Evolutionary conservation across 2,113 vertebrate genomes (phyloP).

Genomic region (Saccopteryx leptura): DNA sequence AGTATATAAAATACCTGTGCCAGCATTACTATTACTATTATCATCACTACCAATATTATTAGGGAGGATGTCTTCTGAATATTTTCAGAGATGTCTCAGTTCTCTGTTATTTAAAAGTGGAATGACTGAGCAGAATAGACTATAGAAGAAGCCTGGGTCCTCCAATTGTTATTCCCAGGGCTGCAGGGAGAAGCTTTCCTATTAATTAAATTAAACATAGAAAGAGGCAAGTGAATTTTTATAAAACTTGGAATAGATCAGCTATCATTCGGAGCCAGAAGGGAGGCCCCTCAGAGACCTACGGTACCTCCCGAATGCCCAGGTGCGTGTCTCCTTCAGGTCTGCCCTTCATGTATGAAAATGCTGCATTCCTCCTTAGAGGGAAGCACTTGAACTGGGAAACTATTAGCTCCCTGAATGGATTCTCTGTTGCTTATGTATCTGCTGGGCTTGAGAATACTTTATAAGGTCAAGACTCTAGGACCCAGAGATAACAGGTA

Average conservation of each 20-base stretch:
- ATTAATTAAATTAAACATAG: not conserved
- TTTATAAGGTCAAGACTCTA: not conserved
- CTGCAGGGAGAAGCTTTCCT: not conserved
- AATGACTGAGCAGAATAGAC: not conserved
- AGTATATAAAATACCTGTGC: not conserved
- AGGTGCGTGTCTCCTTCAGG: not conserved
- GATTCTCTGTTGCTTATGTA: not conserved
- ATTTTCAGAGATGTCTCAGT: not conserved
- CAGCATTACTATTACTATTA: not conserved
- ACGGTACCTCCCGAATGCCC: not conserved
- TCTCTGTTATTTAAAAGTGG: constrained; percentile 38
- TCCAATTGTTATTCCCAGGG: not conserved
- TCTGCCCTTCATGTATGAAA: not conserved
- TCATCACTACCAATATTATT: not conserved
- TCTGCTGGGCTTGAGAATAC: not conserved
- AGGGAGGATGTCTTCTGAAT: not conserved
- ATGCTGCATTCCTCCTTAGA: too few relatives aligned
- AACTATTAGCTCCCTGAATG: not conserved
- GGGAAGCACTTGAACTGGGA: not conserved
- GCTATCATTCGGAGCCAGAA: not conserved
- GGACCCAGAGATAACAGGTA: not conserved
- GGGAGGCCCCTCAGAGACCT: not conserved
- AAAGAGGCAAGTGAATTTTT: not conserved
- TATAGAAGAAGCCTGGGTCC: not conserved
- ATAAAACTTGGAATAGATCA: not conserved